Percentiles rank a stretch among this genome's conserved stretches.
Evolutionary conservation across 2,888 invertebrate species (phyloP).

Genomic region (Acleris literana): DNA sequence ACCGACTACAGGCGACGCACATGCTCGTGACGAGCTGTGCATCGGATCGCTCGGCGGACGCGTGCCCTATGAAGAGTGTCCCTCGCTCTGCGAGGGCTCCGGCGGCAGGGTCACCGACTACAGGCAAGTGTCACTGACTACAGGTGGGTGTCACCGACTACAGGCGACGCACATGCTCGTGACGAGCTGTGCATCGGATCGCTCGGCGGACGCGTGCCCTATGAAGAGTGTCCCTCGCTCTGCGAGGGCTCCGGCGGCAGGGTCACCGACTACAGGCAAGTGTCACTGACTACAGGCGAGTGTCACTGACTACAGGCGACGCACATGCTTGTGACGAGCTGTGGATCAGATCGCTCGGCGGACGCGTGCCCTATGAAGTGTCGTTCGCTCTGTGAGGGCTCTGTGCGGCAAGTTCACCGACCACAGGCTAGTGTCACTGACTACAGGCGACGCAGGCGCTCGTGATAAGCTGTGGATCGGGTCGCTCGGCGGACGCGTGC

Average conservation of each 20-base stretch:
- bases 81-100: constrained; percentile 96
- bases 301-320: constrained; percentile 81
- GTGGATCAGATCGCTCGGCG: constrained; percentile 95
- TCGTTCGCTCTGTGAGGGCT: constrained; percentile 96
- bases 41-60: constrained; percentile 95
- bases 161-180: constrained; percentile 93
- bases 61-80: constrained; percentile 96
- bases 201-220: constrained; percentile 92
- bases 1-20: constrained; percentile 87
- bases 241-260: constrained; percentile 97
- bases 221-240: constrained; percentile 97
- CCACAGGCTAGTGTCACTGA: constrained; percentile 83
- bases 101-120: constrained; percentile 98
- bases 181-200: constrained; percentile 98
- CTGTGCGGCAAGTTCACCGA: constrained; percentile 97
- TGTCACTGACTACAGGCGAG: background rate
- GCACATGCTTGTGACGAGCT: constrained; percentile 96
- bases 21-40: constrained; percentile 96
- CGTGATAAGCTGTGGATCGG: constrained; percentile 97
- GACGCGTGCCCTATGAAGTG: constrained; percentile 94
- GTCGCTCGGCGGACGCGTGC: constrained; percentile 92
- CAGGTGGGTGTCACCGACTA: no score
- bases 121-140: constrained; percentile 61
- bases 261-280: constrained; percentile 93
- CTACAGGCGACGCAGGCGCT: constrained; percentile 90